Base-by-base conservation (phyloP, 2,888 invertebrate genomes). In the Stomorhina lunata region DNA sequence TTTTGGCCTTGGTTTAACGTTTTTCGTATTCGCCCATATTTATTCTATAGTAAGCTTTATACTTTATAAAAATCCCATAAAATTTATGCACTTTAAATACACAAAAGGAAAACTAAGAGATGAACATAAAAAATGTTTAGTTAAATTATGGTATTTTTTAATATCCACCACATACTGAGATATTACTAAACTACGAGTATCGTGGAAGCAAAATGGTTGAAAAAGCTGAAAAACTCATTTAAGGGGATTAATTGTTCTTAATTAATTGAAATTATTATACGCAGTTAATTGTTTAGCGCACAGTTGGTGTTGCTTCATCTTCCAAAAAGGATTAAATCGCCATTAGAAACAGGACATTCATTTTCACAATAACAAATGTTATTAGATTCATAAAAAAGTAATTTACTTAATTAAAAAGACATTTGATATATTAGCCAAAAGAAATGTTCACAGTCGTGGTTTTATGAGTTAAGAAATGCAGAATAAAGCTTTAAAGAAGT, bases 211-310 rank as follows among this genome's bases (percentile, higher is more conserved):
- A 12, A n/a, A 65, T 57, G 32, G 40, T 29, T 32, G 20, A 10
- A 27, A 32, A 40, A 29, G 29, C 29, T 63, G 55, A 45, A 55
- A 63, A 48, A 17, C 22, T 34, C 69, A 63, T 61, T 71, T 45
- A 45, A 27, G 20, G n/a, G 55, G 69, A 63, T 69, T 69, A 63
- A 59, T 25, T 50, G 40, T 40, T 27, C 29, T 68, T 59, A 68
- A 55, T 63, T 69, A 69, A 55, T 61, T 53, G 59, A 53, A 78
- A 63, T 71, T 63, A 63, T 43, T 37, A 63, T 63, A 45, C 15
- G 15, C 17, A 61, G 50, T 55, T 63, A 55, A 63, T 53, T 61
- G 76, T 40, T 37, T 29, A 25, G 32, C 34, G 7, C 43, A 57
- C 34, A 75, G 75, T 66, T 75, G 65, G 65, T 27, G 55, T 66